A percentile compares a stretch with the other conserved stretches of the same genome.
Evolutionary conservation across 2,888 invertebrate genomes (phyloP).

Genomic region (Ferdinandea cuprea): DNA sequence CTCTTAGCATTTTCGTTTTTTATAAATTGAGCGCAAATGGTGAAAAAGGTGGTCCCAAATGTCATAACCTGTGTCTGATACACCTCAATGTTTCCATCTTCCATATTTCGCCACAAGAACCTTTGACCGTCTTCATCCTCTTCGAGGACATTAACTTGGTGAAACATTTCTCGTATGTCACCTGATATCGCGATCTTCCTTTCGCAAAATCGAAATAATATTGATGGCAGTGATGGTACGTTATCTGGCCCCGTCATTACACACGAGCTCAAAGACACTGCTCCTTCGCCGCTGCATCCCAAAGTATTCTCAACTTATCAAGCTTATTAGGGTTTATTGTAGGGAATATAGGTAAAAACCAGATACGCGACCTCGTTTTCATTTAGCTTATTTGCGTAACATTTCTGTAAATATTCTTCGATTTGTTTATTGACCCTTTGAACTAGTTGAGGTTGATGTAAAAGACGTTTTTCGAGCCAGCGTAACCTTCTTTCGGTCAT

Average conservation of each 20-base stretch:
- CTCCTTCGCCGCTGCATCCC: slow-evolving; percentile 19
- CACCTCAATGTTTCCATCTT: neutral
- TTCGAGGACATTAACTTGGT: neutral
- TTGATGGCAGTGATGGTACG: neutral
- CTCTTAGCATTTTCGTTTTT: slow-evolving; percentile 75
- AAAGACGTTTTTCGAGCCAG: slow-evolving; percentile 18
- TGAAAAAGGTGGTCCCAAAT: slow-evolving; percentile 30
- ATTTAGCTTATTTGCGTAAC: slow-evolving; percentile 11
- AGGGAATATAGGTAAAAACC: slow-evolving; percentile 32
- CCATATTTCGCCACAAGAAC: slow-evolving; percentile 1
- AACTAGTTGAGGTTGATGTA: neutral
- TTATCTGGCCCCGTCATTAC: slow-evolving; percentile 4
- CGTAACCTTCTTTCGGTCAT: slow-evolving; percentile 27
- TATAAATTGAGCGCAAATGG: slow-evolving; percentile 57
- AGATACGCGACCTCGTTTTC: slow-evolving; percentile 1
- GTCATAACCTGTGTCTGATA: slow-evolving; percentile 16
- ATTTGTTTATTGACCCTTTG: neutral
- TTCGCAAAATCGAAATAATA: slow-evolving; percentile 13
- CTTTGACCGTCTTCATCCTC: slow-evolving; percentile 13
- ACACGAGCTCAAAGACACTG: neutral
- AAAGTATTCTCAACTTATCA: slow-evolving; percentile 1
- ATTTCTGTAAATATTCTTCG: slow-evolving; percentile 2
- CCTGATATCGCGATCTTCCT: neutral
- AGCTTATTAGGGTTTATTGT: slow-evolving; percentile 15
- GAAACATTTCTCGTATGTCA: slow-evolving; percentile 19